Evolutionary conservation across 2,888 invertebrate species (phyloP).

Genomic region (Yponomeuta sedellus): DNA sequence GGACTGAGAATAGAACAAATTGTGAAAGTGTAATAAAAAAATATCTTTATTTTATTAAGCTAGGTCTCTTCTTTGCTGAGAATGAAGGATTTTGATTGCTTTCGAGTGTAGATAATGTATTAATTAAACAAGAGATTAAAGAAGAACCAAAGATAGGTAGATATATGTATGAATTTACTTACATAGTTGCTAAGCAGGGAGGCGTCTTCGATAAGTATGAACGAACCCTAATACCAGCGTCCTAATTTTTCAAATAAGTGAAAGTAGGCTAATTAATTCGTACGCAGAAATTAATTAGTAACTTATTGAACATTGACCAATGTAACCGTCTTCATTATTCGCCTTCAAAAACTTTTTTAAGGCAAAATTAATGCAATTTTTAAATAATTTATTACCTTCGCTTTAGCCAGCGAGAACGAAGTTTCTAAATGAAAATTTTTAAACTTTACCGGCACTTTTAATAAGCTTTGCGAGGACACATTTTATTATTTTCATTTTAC

Average conservation of each 20-base stretch:
- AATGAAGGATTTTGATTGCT: too few species aligned
- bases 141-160: too few species aligned
- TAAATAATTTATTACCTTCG: not conserved
- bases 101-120: too few species aligned
- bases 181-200: too few species aligned
- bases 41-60: too few species aligned
- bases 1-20: too few species aligned
- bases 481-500: not conserved
- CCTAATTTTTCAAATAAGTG: not conserved
- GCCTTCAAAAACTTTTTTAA: not conserved
- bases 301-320: not conserved
- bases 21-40: too few species aligned
- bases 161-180: too few species aligned
- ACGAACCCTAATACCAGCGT: not conserved
- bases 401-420: constrained; percentile 21
- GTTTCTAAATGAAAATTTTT: constrained; percentile 20
- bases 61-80: too few species aligned
- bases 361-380: not conserved
- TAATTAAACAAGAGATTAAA: too few species aligned
- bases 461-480: constrained; percentile 23
- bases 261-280: not conserved
- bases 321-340: not conserved
- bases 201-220: too few species aligned
- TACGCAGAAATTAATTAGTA: not conserved
- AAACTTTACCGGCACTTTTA: constrained; percentile 22